Conservation (phyloP, 2,888 invertebrate species). For the Cerastis leucographa region DNA sequence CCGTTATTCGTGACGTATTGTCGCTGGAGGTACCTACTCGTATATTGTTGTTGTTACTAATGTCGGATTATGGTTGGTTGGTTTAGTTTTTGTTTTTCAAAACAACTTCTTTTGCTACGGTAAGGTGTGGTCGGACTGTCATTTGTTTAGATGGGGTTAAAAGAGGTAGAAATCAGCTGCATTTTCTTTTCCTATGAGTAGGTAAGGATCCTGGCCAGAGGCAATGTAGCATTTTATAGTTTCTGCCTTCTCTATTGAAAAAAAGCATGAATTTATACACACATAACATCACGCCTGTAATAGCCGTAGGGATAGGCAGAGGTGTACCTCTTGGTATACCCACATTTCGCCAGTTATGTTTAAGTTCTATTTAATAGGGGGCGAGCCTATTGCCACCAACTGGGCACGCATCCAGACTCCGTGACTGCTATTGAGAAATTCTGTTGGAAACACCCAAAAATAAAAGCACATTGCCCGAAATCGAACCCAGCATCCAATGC, state of each 20-base stretch:
- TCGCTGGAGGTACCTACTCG: conserved; percentile 25
- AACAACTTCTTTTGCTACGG: not conserved
- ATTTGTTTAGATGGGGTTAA: not conserved
- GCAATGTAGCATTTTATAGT: not conserved
- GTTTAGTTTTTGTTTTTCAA: conserved; percentile 16
- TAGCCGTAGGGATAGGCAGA: not conserved
- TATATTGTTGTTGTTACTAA: conserved; percentile 35
- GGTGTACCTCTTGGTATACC: not conserved
- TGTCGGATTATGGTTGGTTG: conserved; percentile 41
- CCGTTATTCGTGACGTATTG: conserved; percentile 66
- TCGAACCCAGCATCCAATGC: too few relatives aligned
- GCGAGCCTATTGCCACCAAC: not conserved
- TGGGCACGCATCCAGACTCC: not conserved
- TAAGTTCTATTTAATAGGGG: not conserved
- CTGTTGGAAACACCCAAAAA: not conserved
- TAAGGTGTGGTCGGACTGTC: not conserved
- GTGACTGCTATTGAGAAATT: not conserved
- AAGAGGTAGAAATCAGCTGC: not conserved
- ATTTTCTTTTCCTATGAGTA: not conserved
- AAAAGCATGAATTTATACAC: not conserved
- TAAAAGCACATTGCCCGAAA: not conserved
- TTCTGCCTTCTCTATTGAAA: not conserved
- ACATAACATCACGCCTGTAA: not conserved
- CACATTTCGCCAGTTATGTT: not conserved
- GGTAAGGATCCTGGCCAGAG: not conserved